Evolutionary conservation across 2,888 invertebrate genomes (phyloP).

Genomic region (Netelia virgata): DNA sequence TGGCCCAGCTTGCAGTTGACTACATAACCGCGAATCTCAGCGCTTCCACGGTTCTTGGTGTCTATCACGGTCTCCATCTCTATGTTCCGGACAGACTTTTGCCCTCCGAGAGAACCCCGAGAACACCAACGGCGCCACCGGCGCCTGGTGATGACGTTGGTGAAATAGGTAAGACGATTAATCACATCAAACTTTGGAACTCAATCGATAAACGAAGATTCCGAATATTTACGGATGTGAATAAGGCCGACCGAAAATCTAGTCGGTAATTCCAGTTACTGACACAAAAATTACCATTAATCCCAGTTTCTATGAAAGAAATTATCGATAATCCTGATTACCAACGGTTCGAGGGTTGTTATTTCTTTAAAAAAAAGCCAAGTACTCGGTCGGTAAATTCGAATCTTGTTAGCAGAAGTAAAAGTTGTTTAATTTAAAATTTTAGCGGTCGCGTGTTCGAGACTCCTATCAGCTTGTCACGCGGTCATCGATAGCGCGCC

Average conservation of each 20-base stretch:
- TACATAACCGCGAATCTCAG: conserved; percentile 89
- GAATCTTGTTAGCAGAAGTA: too few species aligned
- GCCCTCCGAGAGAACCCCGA: conserved; percentile 81
- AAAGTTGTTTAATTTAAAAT: conserved; percentile 13
- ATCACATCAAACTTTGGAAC: not conserved
- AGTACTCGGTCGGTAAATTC: too few species aligned
- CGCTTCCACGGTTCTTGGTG: conserved; percentile 88
- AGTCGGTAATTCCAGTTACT: too few species aligned
- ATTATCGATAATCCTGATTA: too few species aligned
- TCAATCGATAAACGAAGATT: too few species aligned
- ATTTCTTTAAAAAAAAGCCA: too few species aligned
- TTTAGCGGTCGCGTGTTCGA: conserved; percentile 85
- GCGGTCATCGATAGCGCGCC: conserved; percentile 88
- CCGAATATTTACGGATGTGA: too few species aligned
- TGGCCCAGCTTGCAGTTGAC: conserved; percentile 89
- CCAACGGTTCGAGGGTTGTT: too few species aligned
- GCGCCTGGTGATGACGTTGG: conserved; percentile 79
- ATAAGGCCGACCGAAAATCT: too few species aligned
- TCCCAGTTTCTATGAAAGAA: too few species aligned
- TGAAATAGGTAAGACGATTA: conserved; percentile 76
- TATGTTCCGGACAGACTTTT: conserved; percentile 74
- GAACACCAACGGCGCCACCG: conserved; percentile 86
- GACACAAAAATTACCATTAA: too few species aligned
- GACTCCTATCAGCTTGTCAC: conserved; percentile 89
- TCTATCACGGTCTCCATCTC: conserved; percentile 87